These are phyloP conservation scores for Dynastes maya DNA, from an alignment of 2,888 invertebrate species.

Conservation along the genomic window DNA sequence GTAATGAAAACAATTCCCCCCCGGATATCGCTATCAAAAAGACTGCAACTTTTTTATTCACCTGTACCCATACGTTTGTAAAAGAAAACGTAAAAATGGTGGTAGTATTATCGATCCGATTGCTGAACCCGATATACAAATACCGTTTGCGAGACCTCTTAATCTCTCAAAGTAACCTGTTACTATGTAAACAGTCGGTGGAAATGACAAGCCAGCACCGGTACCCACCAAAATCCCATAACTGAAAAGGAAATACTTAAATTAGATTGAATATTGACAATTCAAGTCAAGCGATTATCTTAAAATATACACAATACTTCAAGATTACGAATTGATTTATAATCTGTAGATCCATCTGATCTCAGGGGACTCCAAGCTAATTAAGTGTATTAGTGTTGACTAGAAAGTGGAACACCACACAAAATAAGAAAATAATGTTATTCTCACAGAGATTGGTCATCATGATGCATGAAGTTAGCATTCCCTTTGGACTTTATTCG, in stretches of 20 bases:
- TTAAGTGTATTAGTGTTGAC: too few species aligned
- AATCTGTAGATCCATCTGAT: too few species aligned
- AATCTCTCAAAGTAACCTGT: constrained; percentile 87
- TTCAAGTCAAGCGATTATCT: too few species aligned
- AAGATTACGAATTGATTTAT: too few species aligned
- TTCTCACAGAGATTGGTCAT: too few species aligned
- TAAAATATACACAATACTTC: too few species aligned
- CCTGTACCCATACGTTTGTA: constrained; percentile 85
- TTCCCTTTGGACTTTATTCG: too few species aligned
- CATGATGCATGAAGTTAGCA: too few species aligned
- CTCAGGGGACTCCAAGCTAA: too few species aligned
- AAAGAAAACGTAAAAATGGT: constrained; percentile 80
- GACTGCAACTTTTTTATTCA: constrained; percentile 66
- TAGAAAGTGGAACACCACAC: too few species aligned
- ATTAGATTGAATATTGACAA: not conserved
- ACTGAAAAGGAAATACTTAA: constrained; percentile 69
- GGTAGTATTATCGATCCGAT: constrained; percentile 90
- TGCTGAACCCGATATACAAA: constrained; percentile 91
- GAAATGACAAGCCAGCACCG: constrained; percentile 89
- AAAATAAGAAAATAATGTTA: too few species aligned
- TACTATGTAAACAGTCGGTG: constrained; percentile 92
- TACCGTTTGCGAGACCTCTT: constrained; percentile 88
- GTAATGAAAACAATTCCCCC: constrained; percentile 54
- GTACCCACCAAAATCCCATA: constrained; percentile 88
- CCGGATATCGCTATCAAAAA: constrained; percentile 28